Conservation (phyloP, 2,113 vertebrate genomes). For the Channa maculata region DNA sequence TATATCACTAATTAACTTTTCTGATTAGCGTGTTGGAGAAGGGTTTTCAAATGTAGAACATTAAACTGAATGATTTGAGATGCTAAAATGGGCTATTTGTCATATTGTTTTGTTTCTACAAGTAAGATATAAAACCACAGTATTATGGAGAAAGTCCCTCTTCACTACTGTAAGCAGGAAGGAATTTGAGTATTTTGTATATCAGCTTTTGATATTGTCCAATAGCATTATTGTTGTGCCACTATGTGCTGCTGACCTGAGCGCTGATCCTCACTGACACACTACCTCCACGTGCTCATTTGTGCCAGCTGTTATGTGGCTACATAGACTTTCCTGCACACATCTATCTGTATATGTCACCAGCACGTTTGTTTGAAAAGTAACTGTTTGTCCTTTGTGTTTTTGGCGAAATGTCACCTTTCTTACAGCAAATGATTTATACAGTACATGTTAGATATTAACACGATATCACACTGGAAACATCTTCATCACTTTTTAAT, state of each 20-base stretch:
- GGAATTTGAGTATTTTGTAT: no score
- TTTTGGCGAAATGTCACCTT: background rate
- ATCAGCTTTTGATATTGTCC: no score
- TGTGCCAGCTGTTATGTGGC: slow-evolving; percentile 32
- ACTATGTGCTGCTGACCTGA: no score
- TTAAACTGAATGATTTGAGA: background rate
- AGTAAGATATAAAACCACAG: no score
- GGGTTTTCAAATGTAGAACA: background rate
- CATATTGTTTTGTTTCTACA: background rate
- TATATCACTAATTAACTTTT: slow-evolving; percentile 15
- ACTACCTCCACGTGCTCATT: slow-evolving; percentile 7
- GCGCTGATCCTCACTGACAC: background rate
- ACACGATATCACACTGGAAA: slow-evolving; percentile 5
- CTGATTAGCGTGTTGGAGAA: background rate
- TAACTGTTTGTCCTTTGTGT: no score
- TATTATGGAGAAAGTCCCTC: no score
- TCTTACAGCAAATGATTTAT: background rate
- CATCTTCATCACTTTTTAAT: background rate
- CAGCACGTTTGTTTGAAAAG: background rate
- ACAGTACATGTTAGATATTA: background rate
- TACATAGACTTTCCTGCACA: slow-evolving; percentile 1
- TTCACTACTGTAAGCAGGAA: no score
- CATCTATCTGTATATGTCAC: background rate
- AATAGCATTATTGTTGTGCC: no score
- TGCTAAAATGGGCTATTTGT: background rate